Evolutionary conservation across 2,888 invertebrate genomes (phyloP).

Genomic region (Dyspetes luteomarginatus): DNA sequence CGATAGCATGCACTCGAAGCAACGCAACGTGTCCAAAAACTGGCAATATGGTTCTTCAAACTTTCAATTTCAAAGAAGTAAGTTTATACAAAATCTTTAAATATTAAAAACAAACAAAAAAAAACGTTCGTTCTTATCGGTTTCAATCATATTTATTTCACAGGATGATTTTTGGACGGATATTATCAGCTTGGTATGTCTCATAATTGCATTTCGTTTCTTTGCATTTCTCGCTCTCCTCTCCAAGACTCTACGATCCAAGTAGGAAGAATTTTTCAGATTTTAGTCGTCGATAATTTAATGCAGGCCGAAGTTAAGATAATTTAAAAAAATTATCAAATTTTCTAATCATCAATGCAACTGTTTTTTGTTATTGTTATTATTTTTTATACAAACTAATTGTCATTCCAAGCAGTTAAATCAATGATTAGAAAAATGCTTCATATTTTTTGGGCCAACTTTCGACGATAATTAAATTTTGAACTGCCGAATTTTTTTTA

Average conservation of each 20-base stretch:
- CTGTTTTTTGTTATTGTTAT: no score
- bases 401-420: background rate
- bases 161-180: slow-evolving; percentile 89
- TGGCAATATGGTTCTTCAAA: slow-evolving; percentile 91
- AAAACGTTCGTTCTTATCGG: slow-evolving; percentile 20
- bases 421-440: background rate
- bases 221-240: slow-evolving; percentile 91
- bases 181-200: slow-evolving; percentile 87
- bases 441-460: background rate
- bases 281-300: background rate
- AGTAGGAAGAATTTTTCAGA: slow-evolving; percentile 78
- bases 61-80: slow-evolving; percentile 91
- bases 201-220: slow-evolving; percentile 90
- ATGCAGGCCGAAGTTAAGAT: background rate
- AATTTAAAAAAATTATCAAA: background rate
- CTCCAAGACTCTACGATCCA: slow-evolving; percentile 87
- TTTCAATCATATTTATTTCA: slow-evolving; percentile 71
- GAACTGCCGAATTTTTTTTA: no score
- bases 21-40: slow-evolving; percentile 91
- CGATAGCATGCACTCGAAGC: slow-evolving; percentile 89
- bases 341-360: background rate
- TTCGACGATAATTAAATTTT: background rate
- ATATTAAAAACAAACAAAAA: background rate
- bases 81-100: slow-evolving; percentile 59
- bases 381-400: background rate